A percentile compares a stretch with the other conserved stretches of the same genome.
Conservation (phyloP, 1,140 invertebrate genomes). For the Lepidostoma basale region DNA sequence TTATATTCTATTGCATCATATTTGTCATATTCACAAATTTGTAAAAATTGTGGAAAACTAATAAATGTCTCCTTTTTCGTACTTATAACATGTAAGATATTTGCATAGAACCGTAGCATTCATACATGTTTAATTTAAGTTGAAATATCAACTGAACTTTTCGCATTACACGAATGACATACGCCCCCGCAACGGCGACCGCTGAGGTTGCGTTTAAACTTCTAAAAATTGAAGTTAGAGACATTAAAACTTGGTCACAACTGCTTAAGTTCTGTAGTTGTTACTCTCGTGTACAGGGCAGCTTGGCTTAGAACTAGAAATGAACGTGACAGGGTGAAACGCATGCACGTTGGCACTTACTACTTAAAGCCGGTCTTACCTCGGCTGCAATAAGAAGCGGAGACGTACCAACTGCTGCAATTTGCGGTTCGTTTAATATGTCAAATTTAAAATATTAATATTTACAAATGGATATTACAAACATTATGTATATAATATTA, state of each 20-base stretch:
- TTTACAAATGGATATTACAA: neutral
- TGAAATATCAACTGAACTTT: too few species aligned
- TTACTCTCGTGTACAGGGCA: slow-evolving; percentile 7
- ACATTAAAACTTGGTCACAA: neutral
- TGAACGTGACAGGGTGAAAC: slow-evolving; percentile 14
- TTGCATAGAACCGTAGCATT: too few species aligned
- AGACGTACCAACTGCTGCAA: neutral
- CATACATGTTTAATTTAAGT: too few species aligned
- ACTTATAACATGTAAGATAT: too few species aligned
- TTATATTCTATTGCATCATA: too few species aligned
- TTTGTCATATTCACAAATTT: too few species aligned
- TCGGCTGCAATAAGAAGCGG: neutral
- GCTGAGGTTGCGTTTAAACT: too few species aligned
- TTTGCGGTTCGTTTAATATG: neutral
- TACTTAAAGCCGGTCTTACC: neutral
- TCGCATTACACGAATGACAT: too few species aligned
- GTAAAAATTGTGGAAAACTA: too few species aligned
- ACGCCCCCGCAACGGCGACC: too few species aligned
- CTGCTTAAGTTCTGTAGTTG: neutral
- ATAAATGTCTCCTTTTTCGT: too few species aligned
- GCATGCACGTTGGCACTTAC: neutral
- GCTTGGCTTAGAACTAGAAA: slow-evolving; percentile 17
- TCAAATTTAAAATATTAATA: neutral
- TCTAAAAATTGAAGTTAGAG: too few species aligned
- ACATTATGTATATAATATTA: neutral